Percentiles rank a stretch among this genome's conserved stretches.
Conservation (phyloP, 2,888 invertebrate species). For the Melipona bicolor region DNA sequence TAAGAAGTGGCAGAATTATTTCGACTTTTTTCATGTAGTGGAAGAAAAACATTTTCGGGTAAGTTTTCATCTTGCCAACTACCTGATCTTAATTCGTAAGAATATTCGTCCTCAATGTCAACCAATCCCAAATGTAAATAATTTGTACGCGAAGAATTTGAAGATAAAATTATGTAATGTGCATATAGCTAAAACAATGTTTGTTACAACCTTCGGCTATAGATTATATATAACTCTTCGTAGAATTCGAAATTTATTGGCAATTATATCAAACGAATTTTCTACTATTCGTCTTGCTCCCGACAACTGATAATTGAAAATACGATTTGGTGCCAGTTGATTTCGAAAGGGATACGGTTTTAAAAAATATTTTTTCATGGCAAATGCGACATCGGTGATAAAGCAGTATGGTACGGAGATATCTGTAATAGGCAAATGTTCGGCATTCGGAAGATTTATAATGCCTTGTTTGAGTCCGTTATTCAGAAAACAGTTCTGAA, state of each 20-base stretch:
- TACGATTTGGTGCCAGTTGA: not conserved
- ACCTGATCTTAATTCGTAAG: not conserved
- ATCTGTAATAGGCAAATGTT: not conserved
- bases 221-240: not conserved
- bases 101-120: not conserved
- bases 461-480: not conserved
- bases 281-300: not conserved
- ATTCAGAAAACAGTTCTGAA: not conserved
- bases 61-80: not conserved
- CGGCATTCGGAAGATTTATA: not conserved
- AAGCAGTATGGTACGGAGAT: not conserved
- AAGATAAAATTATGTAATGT: not conserved
- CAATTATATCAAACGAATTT: not conserved
- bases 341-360: not conserved
- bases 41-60: not conserved
- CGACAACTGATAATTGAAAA: not conserved
- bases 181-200: not conserved
- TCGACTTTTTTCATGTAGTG: not conserved
- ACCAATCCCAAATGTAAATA: not conserved
- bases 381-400: not conserved
- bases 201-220: not conserved
- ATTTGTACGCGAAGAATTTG: not conserved
- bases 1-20: not conserved
- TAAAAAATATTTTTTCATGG: not conserved
- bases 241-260: not conserved